Evolutionary conservation across 2,113 vertebrate genomes (phyloP).

Genomic region (Martes martes): DNA sequence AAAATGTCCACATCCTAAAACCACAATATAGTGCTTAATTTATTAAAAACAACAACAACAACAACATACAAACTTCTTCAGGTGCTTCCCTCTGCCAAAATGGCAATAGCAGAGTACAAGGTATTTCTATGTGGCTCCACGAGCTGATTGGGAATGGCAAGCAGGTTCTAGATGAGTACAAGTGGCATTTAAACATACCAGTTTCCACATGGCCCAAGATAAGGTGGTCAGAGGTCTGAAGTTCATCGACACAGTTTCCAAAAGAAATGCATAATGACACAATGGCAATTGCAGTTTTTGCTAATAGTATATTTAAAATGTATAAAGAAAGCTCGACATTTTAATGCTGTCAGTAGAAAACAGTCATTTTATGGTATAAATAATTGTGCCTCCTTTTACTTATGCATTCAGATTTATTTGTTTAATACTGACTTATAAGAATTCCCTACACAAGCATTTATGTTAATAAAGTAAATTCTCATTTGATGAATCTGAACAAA

Average conservation of each 20-base stretch:
- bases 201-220: slow-evolving; percentile 78
- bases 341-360: not conserved
- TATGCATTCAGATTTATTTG: not conserved
- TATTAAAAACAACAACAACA: not conserved
- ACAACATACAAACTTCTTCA: not conserved
- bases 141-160: slow-evolving; percentile 85
- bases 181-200: slow-evolving; percentile 68
- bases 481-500: not conserved
- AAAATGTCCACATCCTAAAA: not conserved
- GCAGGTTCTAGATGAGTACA: slow-evolving; percentile 84
- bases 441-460: not conserved
- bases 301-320: not conserved
- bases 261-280: not conserved
- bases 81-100: not conserved
- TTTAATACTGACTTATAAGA: not conserved
- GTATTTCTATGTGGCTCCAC: slow-evolving; percentile 63
- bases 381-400: not conserved
- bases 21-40: not conserved
- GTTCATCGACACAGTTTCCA: slow-evolving; percentile 66
- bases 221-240: slow-evolving; percentile 81
- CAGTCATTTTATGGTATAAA: not conserved
- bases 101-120: slow-evolving; percentile 63
- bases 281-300: not conserved
- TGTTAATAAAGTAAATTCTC: not conserved
- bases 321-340: not conserved